Evolutionary conservation across 2,797 vertebrate genomes (phyloP).

Genomic region (Pantherophis alleghaniensis): DNA sequence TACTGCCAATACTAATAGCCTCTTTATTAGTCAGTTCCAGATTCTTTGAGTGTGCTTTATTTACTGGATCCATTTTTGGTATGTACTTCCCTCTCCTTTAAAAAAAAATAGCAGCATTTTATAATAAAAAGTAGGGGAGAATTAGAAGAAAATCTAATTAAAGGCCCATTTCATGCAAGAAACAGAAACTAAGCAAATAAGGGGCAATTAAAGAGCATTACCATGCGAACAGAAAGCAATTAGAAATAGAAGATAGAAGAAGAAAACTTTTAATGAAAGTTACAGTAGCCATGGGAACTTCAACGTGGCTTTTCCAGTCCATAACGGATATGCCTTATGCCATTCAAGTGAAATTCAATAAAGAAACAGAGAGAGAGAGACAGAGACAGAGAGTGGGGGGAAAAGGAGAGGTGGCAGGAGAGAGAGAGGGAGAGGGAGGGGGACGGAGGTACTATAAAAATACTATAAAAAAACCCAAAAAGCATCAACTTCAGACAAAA

Average conservation of each 20-base stretch:
- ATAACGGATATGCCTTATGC: background rate
- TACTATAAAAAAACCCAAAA: background rate
- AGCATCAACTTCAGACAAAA: background rate
- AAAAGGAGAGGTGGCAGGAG: too few relatives aligned
- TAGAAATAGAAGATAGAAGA: background rate
- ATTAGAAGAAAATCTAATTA: background rate
- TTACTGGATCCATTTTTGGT: background rate
- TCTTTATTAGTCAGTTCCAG: background rate
- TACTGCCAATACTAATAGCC: background rate
- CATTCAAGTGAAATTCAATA: background rate
- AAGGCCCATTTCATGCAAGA: background rate
- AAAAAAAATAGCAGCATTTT: background rate
- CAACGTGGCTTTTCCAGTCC: background rate
- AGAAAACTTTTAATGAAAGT: background rate
- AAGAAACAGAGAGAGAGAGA: background rate
- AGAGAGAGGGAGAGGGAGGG: rapidly evolving
- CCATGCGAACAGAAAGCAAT: background rate
- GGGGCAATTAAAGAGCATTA: background rate
- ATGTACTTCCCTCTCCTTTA: background rate
- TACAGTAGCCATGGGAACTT: background rate
- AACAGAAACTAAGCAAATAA: background rate
- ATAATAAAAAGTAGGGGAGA: background rate
- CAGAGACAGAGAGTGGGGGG: too few relatives aligned
- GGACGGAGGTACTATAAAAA: background rate
- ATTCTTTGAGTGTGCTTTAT: background rate